phyloP scores from a whole-genome alignment of 2,888 invertebrate genomes.

The Tenthredo amoena region DNA sequence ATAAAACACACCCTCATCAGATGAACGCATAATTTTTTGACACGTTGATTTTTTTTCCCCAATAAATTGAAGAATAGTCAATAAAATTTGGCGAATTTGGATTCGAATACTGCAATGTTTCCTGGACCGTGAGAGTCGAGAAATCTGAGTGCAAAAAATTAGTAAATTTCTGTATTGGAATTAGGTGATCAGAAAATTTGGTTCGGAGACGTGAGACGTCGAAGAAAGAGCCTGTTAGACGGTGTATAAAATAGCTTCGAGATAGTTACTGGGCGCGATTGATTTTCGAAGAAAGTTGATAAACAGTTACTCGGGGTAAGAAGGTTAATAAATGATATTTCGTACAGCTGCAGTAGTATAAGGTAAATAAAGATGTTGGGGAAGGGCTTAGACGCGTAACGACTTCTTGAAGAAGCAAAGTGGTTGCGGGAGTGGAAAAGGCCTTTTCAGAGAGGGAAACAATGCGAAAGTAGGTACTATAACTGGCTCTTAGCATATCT shows the following conservation, averaged over 20 bases:
- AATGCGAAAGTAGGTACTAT: slow-evolving; percentile 44
- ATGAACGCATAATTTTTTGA: neutral
- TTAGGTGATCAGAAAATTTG: neutral
- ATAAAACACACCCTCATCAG: neutral
- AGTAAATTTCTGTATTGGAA: neutral
- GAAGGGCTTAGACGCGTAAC: slow-evolving; percentile 5
- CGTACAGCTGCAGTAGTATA: neutral
- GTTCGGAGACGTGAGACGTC: too few relatives aligned
- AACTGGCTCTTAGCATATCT: slow-evolving; percentile 49
- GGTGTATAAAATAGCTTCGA: too few relatives aligned
- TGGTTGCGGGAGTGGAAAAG: slow-evolving; percentile 21
- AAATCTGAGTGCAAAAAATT: neutral
- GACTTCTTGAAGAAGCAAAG: slow-evolving; percentile 29
- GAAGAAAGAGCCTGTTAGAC: too few relatives aligned
- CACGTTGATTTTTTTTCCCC: neutral
- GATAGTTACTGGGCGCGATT: neutral
- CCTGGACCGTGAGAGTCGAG: too few relatives aligned
- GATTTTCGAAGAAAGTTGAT: neutral
- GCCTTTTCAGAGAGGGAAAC: slow-evolving; percentile 40
- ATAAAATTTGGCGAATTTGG: neutral
- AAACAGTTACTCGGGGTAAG: neutral
- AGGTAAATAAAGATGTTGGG: slow-evolving; percentile 32
- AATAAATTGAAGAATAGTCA: neutral
- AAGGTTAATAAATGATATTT: neutral
- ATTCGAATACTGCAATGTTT: too few relatives aligned